Evolutionary conservation across 2,113 vertebrate species (phyloP).

Genomic region (Cricetomys ansorgei): DNA sequence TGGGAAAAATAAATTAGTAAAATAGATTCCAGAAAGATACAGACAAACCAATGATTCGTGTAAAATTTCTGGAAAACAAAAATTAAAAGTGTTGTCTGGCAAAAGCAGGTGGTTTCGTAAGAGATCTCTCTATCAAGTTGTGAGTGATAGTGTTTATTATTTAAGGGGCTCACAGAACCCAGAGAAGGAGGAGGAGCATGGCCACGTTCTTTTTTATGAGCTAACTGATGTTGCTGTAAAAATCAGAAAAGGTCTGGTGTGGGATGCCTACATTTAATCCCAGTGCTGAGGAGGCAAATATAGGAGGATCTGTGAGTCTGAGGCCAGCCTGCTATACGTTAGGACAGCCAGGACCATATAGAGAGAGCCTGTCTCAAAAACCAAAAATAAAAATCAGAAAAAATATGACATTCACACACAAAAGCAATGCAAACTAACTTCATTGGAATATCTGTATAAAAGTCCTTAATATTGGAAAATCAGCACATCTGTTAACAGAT

Average conservation of each 20-base stretch:
- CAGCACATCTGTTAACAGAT: not conserved
- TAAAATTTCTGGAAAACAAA: constrained; percentile 33
- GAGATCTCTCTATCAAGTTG: not conserved
- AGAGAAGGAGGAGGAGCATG: not conserved
- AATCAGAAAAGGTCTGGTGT: not conserved
- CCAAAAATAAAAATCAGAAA: constrained; percentile 9
- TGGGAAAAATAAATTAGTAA: constrained; percentile 47
- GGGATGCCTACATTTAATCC: not conserved
- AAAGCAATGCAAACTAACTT: not conserved
- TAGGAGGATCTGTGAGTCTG: not conserved
- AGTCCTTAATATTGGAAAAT: constrained; percentile 35
- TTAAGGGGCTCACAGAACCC: constrained; percentile 5
- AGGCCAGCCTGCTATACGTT: not conserved
- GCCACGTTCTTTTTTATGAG: constrained; percentile 1
- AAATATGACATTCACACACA: not conserved
- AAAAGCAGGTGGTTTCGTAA: constrained; percentile 33
- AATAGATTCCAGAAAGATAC: not conserved
- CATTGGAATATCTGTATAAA: not conserved
- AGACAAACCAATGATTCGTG: not conserved
- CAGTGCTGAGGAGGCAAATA: not conserved
- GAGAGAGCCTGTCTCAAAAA: not conserved
- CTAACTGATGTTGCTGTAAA: constrained; percentile 10
- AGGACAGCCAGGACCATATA: too few relatives aligned
- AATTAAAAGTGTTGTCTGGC: not conserved
- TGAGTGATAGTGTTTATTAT: not conserved